A percentile compares a stretch with the other conserved stretches of the same genome.
Evolutionary conservation across 2,113 vertebrate species (phyloP).

Genomic region (Polypterus bichir): DNA sequence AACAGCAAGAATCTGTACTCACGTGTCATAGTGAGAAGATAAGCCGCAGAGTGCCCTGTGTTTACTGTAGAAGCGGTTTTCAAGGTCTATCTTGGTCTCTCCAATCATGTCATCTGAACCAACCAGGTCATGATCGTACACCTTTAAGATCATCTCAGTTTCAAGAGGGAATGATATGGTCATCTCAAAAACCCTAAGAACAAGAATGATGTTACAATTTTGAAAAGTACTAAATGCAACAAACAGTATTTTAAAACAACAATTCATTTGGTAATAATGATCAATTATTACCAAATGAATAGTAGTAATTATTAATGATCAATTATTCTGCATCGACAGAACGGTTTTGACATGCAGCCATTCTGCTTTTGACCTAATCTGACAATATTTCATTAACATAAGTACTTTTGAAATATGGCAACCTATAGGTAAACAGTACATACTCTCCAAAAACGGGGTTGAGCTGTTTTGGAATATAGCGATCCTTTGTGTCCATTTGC

Average conservation of each 20-base stretch:
- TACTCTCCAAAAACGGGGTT: constrained; percentile 91
- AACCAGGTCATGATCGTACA: constrained; percentile 80
- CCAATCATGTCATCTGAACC: constrained; percentile 80
- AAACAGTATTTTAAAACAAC: too few species aligned
- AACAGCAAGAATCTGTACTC: constrained; percentile 27
- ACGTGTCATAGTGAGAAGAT: constrained; percentile 68
- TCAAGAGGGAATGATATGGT: constrained; percentile 75
- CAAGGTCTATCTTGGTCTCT: constrained; percentile 76
- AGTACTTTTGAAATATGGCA: too few species aligned
- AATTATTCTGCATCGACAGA: too few species aligned
- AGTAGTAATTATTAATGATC: too few species aligned
- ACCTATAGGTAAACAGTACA: constrained; percentile 8
- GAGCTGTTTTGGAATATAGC: constrained; percentile 87
- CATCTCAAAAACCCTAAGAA: constrained; percentile 72
- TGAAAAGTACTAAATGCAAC: too few species aligned
- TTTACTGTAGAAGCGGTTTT: constrained; percentile 85
- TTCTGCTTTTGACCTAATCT: too few species aligned
- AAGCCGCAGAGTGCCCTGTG: constrained; percentile 74
- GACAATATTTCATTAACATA: too few species aligned
- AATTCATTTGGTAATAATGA: too few species aligned
- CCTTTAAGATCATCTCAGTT: constrained; percentile 60
- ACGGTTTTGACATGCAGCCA: too few species aligned
- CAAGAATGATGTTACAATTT: not conserved
- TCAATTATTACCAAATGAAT: too few species aligned
- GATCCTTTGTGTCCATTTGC: constrained; percentile 59